Evolutionary conservation across 2,797 vertebrate genomes (phyloP), one percentile per base, ranked within the genome.

Genomic region (Spheniscus humboldti): DNA sequence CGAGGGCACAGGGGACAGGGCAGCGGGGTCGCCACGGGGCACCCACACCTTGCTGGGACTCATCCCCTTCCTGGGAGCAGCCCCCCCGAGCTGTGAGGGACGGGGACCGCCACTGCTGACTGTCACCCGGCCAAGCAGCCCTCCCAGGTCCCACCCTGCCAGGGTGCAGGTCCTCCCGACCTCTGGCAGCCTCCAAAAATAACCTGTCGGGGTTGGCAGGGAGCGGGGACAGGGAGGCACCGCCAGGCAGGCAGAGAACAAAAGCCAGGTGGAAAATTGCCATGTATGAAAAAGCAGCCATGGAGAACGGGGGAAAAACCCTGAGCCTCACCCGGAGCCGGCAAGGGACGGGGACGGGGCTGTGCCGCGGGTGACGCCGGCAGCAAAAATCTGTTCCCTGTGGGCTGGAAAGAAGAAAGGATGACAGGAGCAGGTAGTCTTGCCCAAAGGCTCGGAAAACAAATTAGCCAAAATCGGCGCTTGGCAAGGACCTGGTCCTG

Each of bases 321-420:
- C 37, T 6, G 47, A 45, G 9, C 24, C 25, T 64, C 2, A 5
- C 7, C 37, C 0, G 0, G 63, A 18, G 18, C 18, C 0, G 1
- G 27, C 0, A 0, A 43, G 23, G 11, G 22, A 30, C 0, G 1
- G 55, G 35, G 35, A 16, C 0, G 0, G 11, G 24, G 6, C 5
- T 0, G 0, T 5, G 35, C 9, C 0, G 2, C 0, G 13, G 15
- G 27, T 4, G 77, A 59, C 0, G 0, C 30, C 0, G 6, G 39
- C 0, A 5, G 31, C 27, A 52, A 28, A 76, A 22, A 8, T 0
- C 67, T 39, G 7, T 12, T 55, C 53, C 39, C 25, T 11, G 35
- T 14, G 47, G 28, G 24, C 37, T 87, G 62, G 18, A 17, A 27
- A 52, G 48, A 31, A 63, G 83, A 35, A 80, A 37, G 18, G 57